Evolutionary conservation across 2,797 vertebrate genomes (phyloP).

Genomic region (Helicolenus hilgendorfi): DNA sequence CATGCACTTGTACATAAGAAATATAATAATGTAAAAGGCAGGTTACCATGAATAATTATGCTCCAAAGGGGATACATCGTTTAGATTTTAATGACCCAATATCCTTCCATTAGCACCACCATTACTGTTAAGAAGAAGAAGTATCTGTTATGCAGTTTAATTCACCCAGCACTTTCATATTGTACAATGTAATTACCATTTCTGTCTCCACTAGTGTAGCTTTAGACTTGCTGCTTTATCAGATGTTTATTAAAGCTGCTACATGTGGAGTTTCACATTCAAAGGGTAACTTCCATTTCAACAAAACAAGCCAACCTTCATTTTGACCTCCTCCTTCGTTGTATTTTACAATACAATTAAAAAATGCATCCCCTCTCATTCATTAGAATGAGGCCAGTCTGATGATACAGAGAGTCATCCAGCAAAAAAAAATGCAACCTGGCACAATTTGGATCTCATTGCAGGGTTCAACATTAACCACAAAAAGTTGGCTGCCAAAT

Average conservation of each 20-base stretch:
- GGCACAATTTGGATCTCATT: no score
- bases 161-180: not conserved
- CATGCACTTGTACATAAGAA: not conserved
- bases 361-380: no score
- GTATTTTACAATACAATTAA: no score
- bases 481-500: no score
- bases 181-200: not conserved
- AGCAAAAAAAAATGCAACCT: no score
- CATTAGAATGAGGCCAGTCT: no score
- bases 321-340: not conserved
- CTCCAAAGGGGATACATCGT: not conserved
- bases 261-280: not conserved
- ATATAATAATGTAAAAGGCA: not conserved
- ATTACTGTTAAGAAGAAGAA: not conserved
- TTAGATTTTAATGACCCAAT: slow-evolving; percentile 10
- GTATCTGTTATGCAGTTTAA: not conserved
- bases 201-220: not conserved
- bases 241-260: not conserved
- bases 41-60: not conserved
- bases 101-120: not conserved
- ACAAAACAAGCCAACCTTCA: not conserved
- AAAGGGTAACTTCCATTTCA: not conserved
- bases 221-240: not conserved
- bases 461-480: no score
- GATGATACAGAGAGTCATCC: no score